phyloP scores from a whole-genome alignment of 2,888 invertebrate species.

The Agrotis ipsilon region DNA sequence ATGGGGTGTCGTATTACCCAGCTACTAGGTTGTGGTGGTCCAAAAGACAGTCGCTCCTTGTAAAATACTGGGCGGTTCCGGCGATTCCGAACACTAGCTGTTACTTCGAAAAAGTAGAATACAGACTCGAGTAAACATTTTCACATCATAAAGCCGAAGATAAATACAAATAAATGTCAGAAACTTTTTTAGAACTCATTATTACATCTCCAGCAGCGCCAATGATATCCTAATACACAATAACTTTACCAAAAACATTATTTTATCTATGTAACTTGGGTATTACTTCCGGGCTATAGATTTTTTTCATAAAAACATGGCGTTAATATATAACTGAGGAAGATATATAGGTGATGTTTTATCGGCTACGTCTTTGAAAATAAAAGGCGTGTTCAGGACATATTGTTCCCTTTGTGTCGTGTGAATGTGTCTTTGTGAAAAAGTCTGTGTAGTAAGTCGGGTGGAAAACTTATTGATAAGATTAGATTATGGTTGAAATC shows the following conservation, averaged over 20 bases:
- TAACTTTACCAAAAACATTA: conserved; percentile 3
- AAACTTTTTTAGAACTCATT: conserved; percentile 19
- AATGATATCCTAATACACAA: not conserved
- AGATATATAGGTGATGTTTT: conserved; percentile 16
- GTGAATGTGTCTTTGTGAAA: conserved; percentile 1
- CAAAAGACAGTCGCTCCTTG: no score
- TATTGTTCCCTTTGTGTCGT: conserved; percentile 33
- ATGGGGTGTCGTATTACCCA: no score
- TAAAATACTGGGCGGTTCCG: no score
- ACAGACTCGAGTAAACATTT: not conserved
- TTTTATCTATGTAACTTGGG: conserved; percentile 11
- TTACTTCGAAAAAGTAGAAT: conserved; percentile 5
- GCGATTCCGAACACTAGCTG: no score
- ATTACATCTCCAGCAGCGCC: not conserved
- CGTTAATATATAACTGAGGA: conserved; percentile 6
- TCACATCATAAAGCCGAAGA: not conserved
- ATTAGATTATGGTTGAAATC: not conserved
- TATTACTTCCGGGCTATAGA: conserved; percentile 18
- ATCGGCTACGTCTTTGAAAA: conserved; percentile 17
- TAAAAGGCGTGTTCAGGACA: conserved; percentile 36
- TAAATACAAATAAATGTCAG: conserved; percentile 26
- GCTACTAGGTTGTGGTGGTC: no score
- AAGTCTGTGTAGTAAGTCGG: conserved; percentile 4
- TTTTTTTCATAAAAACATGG: conserved; percentile 17
- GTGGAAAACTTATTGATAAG: conserved; percentile 9